These are phyloP conservation scores for Argentina silus DNA, from an alignment of 2,797 vertebrate species.

Conservation along the genomic window DNA sequence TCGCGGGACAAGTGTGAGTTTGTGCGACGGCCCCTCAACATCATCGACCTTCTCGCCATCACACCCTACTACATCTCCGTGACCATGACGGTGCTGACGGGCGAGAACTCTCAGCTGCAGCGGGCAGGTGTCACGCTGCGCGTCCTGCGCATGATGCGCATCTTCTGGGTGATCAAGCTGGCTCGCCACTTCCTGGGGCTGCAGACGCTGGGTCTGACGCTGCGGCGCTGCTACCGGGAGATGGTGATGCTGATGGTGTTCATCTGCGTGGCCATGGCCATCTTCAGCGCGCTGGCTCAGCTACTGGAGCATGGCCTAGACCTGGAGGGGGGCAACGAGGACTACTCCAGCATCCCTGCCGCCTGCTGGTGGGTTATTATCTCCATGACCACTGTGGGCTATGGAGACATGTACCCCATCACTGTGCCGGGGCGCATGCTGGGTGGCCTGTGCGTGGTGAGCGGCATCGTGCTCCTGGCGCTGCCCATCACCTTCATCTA, in stretches of 20 bases:
- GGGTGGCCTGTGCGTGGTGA: slow-evolving; percentile 89
- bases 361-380: slow-evolving; percentile 95
- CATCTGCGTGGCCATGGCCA: slow-evolving; percentile 91
- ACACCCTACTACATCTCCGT: slow-evolving; percentile 90
- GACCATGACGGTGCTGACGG: slow-evolving; percentile 87
- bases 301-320: slow-evolving; percentile 90
- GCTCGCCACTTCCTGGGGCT: slow-evolving; percentile 90
- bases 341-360: slow-evolving; percentile 89
- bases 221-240: slow-evolving; percentile 89
- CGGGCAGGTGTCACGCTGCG: slow-evolving; percentile 87
- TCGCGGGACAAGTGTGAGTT: slow-evolving; percentile 92
- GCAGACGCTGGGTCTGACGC: slow-evolving; percentile 89
- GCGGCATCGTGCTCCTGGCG: slow-evolving; percentile 87
- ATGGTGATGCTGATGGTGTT: slow-evolving; percentile 93
- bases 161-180: slow-evolving; percentile 92
- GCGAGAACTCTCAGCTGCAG: slow-evolving; percentile 89
- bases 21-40: slow-evolving; percentile 88
- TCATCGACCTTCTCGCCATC: slow-evolving; percentile 90
- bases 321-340: slow-evolving; percentile 86
- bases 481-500: slow-evolving; percentile 92
- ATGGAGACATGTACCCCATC: slow-evolving; percentile 92
- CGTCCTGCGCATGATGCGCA: slow-evolving; percentile 90
- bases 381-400: slow-evolving; percentile 93
- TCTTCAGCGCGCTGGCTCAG: slow-evolving; percentile 89
- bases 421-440: slow-evolving; percentile 89